phyloP scores from a whole-genome alignment of 1,140 invertebrate species.

The Drosophila sp. region DNA sequence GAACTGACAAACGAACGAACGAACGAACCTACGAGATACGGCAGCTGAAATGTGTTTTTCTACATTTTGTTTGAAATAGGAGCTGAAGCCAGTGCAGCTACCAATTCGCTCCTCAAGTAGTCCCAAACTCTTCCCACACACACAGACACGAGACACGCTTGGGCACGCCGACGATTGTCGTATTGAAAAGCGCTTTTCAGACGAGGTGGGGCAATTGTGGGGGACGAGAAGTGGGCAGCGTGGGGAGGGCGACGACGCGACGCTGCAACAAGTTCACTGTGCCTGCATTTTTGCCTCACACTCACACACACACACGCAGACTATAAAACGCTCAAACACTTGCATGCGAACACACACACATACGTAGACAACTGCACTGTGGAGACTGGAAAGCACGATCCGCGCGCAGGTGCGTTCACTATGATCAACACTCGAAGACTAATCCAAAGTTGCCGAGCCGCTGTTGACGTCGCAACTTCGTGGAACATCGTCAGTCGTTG shows the following conservation, averaged over 20 bases:
- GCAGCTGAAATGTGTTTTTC: constrained; percentile 84
- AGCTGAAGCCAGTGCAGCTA: constrained; percentile 85
- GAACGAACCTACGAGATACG: constrained; percentile 67
- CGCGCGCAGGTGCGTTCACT: constrained; percentile 81
- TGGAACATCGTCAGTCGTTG: too few relatives aligned
- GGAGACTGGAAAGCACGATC: constrained; percentile 44
- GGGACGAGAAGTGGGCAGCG: neutral
- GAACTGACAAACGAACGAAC: constrained; percentile 26
- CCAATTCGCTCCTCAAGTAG: constrained; percentile 85
- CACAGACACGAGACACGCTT: constrained; percentile 23
- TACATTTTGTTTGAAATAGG: constrained; percentile 85
- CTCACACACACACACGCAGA: constrained; percentile 20
- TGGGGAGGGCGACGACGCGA: constrained; percentile 6
- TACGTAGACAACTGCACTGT: constrained; percentile 61
- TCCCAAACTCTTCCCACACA: constrained; percentile 85
- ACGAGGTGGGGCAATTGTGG: neutral
- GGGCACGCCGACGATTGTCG: constrained; percentile 30
- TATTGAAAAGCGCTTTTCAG: constrained; percentile 72
- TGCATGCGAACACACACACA: constrained; percentile 35
- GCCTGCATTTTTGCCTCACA: constrained; percentile 51
- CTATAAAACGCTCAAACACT: too few relatives aligned
- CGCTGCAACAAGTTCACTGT: constrained; percentile 79
- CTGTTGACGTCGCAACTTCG: constrained; percentile 20
- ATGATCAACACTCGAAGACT: constrained; percentile 84
- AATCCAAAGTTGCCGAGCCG: constrained; percentile 63